Evolutionary conservation across 1,140 invertebrate species (phyloP).

Genomic region (Drosophila trapezifrons): DNA sequence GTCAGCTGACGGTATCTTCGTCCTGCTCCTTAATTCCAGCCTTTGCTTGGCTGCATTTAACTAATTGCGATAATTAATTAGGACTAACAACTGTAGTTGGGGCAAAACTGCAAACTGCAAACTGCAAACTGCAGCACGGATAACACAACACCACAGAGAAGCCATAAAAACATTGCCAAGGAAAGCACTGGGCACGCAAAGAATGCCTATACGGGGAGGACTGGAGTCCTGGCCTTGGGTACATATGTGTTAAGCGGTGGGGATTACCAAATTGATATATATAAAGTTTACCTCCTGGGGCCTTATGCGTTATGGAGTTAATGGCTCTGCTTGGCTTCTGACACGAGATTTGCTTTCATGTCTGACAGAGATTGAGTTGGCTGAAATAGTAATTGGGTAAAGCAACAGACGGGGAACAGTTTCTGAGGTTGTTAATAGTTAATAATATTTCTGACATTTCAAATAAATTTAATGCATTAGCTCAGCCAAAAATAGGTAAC

Average conservation of each 20-base stretch:
- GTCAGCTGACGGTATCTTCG: constrained; percentile 68
- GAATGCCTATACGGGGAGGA: constrained; percentile 39
- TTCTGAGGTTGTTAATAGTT: background rate
- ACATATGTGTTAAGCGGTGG: constrained; percentile 34
- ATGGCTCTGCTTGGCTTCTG: constrained; percentile 28
- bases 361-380: constrained; percentile 8
- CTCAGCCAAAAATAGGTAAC: too few species aligned
- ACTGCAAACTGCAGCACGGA: constrained; percentile 46
- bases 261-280: constrained; percentile 57
- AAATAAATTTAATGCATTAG: too few species aligned
- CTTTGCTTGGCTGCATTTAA: constrained; percentile 68
- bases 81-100: constrained; percentile 69
- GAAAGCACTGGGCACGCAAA: constrained; percentile 41
- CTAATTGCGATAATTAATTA: constrained; percentile 79
- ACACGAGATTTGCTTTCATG: constrained; percentile 20
- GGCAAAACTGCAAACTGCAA: constrained; percentile 46
- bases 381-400: constrained; percentile 9
- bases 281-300: constrained; percentile 22
- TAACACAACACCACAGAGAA: constrained; percentile 31
- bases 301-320: constrained; percentile 30
- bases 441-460: too few species aligned
- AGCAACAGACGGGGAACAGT: background rate
- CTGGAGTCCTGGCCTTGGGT: background rate
- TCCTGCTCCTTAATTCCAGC: constrained; percentile 16
- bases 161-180: constrained; percentile 27